A percentile compares a stretch with the other conserved stretches of the same genome.
Evolutionary conservation across 2,797 vertebrate species (phyloP).

Genomic region (Periophthalmus magnuspinnatus): DNA sequence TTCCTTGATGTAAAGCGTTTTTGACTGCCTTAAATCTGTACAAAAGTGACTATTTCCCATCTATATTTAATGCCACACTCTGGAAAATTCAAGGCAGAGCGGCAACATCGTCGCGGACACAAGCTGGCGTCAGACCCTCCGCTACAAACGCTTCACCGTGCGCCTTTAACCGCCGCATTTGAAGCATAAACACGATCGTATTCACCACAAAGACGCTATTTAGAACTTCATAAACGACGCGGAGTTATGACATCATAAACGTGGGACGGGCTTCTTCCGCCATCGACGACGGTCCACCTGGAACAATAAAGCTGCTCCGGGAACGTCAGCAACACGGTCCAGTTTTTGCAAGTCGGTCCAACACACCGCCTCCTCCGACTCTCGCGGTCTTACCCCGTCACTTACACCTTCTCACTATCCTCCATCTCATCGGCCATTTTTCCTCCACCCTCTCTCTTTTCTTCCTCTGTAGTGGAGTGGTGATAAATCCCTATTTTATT

Average conservation of each 20-base stretch:
- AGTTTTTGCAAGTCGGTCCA: slow-evolving; percentile 18
- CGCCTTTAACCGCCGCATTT: background rate
- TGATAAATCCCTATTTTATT: slow-evolving; percentile 99
- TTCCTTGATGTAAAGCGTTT: no score
- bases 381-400: slow-evolving; percentile 23
- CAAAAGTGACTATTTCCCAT: no score
- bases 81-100: no score
- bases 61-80: no score
- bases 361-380: slow-evolving; percentile 38
- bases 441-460: slow-evolving; percentile 51
- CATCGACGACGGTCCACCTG: background rate
- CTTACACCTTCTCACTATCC: slow-evolving; percentile 48
- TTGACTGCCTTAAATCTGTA: no score
- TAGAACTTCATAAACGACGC: background rate
- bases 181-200: background rate
- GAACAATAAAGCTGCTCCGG: background rate
- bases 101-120: no score
- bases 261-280: background rate
- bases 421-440: slow-evolving; percentile 53
- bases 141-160: no score
- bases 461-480: slow-evolving; percentile 93
- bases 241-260: background rate
- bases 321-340: background rate
- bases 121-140: no score
- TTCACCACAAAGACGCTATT: background rate